Base-by-base conservation (phyloP, 2,113 vertebrate genomes). In the Percina caprodes region DNA sequence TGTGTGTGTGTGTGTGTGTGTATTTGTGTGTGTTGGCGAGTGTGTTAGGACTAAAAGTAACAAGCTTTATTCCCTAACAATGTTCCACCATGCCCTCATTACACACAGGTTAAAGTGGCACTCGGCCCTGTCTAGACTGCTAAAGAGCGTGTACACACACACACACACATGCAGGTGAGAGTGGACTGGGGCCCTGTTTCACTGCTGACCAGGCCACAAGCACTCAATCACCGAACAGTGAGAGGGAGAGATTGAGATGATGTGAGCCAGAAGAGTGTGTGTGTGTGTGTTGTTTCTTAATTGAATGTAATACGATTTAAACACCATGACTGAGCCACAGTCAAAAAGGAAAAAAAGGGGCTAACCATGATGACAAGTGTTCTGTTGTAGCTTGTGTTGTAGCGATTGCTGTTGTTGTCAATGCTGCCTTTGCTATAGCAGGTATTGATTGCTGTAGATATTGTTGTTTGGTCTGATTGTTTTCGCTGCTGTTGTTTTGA, bases 11-110 rank as follows among this genome's bases (percentile, higher is more conserved):
- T 52, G 55, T 52, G 69, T 49, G 70, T 68, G 30, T 55, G 70
- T 72, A n/a, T 81, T 55, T 39, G 49, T 24, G 79, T n/a, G 12
- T 80, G n/a, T 70, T 68, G 30, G 45, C 0, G 59, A 67, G 87
- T 86, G 88, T 88, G 83, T 87, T 79, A 87, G 88, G 83, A 86
- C 86, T 77, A 90, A 88, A 93, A 91, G 88, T 93, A 94, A 93
- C 92, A 92, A 87, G 92, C 93, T 91, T 93, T 89, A 94, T 95
- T 94, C 92, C 89, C 81, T 89, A 89, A 93, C 91, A 91, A 89
- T 90, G 92, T 92, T 91, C 91, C 88, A 91, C 77, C 78, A 78
- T 90, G 90, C 92, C 93, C 95, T 94, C 93, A 95, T 94, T 94
- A 94, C 92, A 93, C 86, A 69, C 77, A 91, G 94, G 94, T 94